phyloP scores from a whole-genome alignment of 2,797 vertebrate species.

The Peromyscus attwateri region DNA sequence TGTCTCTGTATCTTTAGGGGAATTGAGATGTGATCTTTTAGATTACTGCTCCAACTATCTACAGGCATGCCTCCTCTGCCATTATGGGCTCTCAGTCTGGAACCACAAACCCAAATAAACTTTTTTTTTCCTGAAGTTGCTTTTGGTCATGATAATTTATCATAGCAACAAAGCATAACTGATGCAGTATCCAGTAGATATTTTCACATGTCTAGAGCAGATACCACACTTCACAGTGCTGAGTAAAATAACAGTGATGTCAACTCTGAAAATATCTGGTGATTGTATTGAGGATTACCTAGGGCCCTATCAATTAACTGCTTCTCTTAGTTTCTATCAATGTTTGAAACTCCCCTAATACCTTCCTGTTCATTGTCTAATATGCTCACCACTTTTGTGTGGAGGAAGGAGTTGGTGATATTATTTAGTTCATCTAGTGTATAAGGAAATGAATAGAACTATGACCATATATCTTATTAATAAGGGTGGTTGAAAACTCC shows the following conservation, averaged over 20 bases:
- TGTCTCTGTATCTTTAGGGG: not conserved
- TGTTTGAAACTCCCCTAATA: not conserved
- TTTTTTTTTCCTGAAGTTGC: not conserved
- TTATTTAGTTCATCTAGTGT: not conserved
- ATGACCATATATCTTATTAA: not conserved
- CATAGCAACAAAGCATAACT: not conserved
- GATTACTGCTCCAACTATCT: not conserved
- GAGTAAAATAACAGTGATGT: not conserved
- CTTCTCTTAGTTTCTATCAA: not conserved
- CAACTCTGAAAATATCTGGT: not conserved
- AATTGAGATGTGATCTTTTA: not conserved
- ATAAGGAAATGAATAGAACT: not conserved
- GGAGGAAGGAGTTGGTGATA: not conserved
- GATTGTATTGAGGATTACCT: not conserved
- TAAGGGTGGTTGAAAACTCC: not conserved
- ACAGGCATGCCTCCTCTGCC: not conserved
- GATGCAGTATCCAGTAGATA: no score
- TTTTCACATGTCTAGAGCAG: not conserved
- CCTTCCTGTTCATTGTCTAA: not conserved
- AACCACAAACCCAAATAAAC: not conserved
- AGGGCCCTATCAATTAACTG: not conserved
- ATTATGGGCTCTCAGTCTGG: not conserved
- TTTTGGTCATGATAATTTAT: not conserved
- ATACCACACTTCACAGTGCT: not conserved
- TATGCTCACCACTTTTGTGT: not conserved